Evolutionary conservation across 1,140 invertebrate species (phyloP).

Genomic region (Tenebrio molitor): DNA sequence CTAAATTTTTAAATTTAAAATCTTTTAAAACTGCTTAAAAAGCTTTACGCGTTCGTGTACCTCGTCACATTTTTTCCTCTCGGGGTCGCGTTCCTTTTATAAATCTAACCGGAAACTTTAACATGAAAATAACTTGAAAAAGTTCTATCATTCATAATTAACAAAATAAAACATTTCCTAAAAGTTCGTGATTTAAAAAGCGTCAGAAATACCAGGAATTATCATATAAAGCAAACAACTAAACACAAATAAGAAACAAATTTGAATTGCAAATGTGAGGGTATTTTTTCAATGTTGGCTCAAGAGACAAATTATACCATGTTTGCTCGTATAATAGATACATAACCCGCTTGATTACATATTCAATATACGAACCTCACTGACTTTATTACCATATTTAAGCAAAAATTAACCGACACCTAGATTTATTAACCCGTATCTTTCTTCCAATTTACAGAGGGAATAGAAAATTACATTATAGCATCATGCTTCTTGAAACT

Average conservation of each 20-base stretch:
- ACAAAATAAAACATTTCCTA: neutral
- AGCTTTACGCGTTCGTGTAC: conserved; percentile 16
- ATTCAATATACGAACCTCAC: conserved; percentile 20
- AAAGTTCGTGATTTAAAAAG: conserved; percentile 17
- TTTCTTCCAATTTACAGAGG: too few species aligned
- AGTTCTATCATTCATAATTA: conserved; percentile 11
- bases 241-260: conserved; percentile 32
- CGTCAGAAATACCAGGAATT: conserved; percentile 19
- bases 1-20: conserved; percentile 38
- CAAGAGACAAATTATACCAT: conserved; percentile 21
- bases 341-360: conserved; percentile 24
- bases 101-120: conserved; percentile 6
- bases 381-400: conserved; percentile 25
- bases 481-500: too few species aligned
- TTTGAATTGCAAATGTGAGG: conserved; percentile 6
- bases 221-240: conserved; percentile 38
- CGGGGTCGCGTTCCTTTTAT: neutral
- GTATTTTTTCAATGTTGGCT: conserved; percentile 2
- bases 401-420: conserved; percentile 12
- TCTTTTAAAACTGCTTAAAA: conserved; percentile 29
- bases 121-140: neutral
- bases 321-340: conserved; percentile 35
- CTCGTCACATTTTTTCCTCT: neutral
- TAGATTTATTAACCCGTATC: conserved; percentile 28
- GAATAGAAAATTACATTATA: too few species aligned